Conservation (phyloP, 2,888 invertebrate genomes). For the Eucriotettix oculatus region DNA sequence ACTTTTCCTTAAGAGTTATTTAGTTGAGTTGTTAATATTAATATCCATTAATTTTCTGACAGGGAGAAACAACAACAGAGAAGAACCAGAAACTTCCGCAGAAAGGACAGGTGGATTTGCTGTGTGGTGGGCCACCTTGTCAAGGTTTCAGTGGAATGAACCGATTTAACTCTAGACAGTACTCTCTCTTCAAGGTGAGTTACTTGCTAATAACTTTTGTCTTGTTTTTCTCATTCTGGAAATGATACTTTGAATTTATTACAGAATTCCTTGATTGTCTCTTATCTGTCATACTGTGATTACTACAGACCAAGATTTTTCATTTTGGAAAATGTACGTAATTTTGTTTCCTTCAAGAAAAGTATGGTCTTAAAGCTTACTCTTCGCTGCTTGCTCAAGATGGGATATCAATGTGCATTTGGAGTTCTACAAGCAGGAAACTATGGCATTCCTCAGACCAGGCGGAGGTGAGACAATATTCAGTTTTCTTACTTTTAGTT, state of each 20-base stretch:
- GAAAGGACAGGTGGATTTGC: slow-evolving; percentile 64
- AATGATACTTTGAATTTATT: slow-evolving; percentile 6
- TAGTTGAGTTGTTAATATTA: neutral
- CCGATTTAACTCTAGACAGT: slow-evolving; percentile 66
- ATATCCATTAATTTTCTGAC: slow-evolving; percentile 8
- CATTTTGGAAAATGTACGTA: slow-evolving; percentile 70
- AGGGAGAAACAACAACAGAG: slow-evolving; percentile 33
- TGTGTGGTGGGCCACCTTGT: slow-evolving; percentile 78
- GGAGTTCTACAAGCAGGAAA: slow-evolving; percentile 75
- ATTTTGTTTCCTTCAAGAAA: slow-evolving; percentile 68
- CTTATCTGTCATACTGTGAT: slow-evolving; percentile 70
- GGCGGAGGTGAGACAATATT: slow-evolving; percentile 34
- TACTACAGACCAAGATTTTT: slow-evolving; percentile 71
- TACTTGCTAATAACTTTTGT: neutral
- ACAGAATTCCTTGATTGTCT: slow-evolving; percentile 61
- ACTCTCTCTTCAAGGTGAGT: slow-evolving; percentile 58
- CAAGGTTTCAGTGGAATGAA: slow-evolving; percentile 87
- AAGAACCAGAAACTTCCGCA: slow-evolving; percentile 43
- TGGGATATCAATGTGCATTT: slow-evolving; percentile 79
- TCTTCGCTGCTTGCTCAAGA: slow-evolving; percentile 52
- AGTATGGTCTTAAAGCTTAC: slow-evolving; percentile 68
- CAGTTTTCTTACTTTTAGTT: no score
- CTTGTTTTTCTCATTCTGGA: neutral
- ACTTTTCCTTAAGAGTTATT: neutral
- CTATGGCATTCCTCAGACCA: slow-evolving; percentile 70